A percentile compares a stretch with the other conserved stretches of the same genome.
phyloP scores from a whole-genome alignment of 1,140 invertebrate species.

The Latrodectus geometricus region DNA sequence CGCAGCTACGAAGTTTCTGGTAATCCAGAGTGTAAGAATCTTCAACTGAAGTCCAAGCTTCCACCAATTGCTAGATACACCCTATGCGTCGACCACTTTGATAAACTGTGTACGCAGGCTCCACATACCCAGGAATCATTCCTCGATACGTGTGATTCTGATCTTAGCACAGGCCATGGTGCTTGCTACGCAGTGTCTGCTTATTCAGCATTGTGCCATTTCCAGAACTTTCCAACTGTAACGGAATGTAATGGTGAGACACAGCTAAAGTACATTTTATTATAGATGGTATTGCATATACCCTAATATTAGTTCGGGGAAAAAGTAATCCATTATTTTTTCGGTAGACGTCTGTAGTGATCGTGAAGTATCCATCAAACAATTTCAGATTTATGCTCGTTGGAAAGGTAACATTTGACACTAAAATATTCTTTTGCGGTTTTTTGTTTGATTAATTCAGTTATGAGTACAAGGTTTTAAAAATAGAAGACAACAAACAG shows the following conservation, averaged over 20 bases:
- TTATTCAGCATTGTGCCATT: slow-evolving; percentile 18
- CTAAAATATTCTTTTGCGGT: no score
- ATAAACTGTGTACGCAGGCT: not conserved
- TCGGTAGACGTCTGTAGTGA: no score
- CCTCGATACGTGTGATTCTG: not conserved
- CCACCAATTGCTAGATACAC: no score
- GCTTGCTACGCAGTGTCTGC: slow-evolving; percentile 17
- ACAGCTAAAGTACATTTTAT: not conserved
- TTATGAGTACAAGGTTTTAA: no score
- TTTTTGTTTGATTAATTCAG: no score
- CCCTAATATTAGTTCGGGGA: not conserved
- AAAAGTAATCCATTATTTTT: no score
- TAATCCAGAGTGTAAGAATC: slow-evolving; percentile 16
- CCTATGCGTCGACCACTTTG: not conserved
- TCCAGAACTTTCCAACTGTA: not conserved
- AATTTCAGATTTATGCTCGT: no score
- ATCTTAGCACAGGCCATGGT: not conserved
- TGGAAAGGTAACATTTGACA: no score
- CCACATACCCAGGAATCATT: not conserved
- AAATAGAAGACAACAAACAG: no score
- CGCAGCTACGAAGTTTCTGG: slow-evolving; percentile 39
- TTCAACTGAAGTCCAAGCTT: no score
- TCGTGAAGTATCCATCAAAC: no score
- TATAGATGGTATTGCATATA: not conserved
- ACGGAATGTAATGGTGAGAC: slow-evolving; percentile 27